Evolutionary conservation across 1,140 invertebrate species (phyloP).

Genomic region (Rhagoletis zephyria): DNA sequence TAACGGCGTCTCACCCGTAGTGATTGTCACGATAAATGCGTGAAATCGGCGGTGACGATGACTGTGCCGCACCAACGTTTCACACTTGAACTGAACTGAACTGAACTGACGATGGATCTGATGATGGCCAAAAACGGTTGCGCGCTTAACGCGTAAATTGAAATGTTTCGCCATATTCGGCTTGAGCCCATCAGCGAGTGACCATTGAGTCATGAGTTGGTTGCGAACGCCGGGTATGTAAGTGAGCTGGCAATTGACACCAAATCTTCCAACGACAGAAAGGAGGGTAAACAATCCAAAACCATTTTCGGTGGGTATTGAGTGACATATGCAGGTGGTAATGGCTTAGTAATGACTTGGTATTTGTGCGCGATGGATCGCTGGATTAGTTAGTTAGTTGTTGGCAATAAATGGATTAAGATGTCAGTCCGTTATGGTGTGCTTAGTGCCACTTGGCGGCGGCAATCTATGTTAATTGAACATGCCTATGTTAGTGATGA

Average conservation of each 20-base stretch:
- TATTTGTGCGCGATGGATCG: constrained; percentile 15
- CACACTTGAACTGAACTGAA: constrained; percentile 23
- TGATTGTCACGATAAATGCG: constrained; percentile 47
- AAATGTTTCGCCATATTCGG: constrained; percentile 46
- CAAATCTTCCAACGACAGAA: constrained; percentile 40
- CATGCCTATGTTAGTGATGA: constrained; percentile 3
- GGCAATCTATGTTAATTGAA: constrained; percentile 40
- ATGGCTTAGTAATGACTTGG: constrained; percentile 48
- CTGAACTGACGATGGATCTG: not conserved
- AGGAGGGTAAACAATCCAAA: constrained; percentile 24
- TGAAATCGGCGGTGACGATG: constrained; percentile 46
- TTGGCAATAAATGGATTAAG: constrained; percentile 46
- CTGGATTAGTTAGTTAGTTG: constrained; percentile 46
- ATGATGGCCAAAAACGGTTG: constrained; percentile 45
- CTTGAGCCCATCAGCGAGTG: constrained; percentile 34
- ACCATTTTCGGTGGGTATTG: constrained; percentile 44
- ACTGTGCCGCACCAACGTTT: constrained; percentile 27
- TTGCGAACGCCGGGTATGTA: not conserved
- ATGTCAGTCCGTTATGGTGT: constrained; percentile 44
- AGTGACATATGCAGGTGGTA: constrained; percentile 46
- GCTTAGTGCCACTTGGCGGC: not conserved
- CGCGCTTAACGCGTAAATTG: constrained; percentile 34
- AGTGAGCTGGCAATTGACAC: constrained; percentile 50
- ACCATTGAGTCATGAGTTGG: not conserved
- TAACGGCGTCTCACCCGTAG: constrained; percentile 34